phyloP scores from a whole-genome alignment of 2,113 vertebrate species.

The Gorilla gorilla region DNA sequence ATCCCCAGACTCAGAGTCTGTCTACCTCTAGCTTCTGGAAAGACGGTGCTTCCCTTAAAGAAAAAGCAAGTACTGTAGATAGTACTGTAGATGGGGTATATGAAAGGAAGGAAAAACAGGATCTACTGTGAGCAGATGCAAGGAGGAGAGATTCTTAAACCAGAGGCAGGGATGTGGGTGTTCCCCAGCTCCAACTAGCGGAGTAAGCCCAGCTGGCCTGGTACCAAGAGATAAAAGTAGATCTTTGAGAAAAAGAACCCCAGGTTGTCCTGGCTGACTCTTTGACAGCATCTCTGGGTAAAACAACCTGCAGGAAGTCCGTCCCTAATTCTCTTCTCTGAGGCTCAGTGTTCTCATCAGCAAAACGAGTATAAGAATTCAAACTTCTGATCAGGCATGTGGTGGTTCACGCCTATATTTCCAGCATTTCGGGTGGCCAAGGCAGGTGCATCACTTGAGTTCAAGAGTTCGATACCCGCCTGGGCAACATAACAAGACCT shows the following conservation, averaged over 20 bases:
- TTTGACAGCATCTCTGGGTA: not conserved
- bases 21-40: not conserved
- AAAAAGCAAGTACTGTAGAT: not conserved
- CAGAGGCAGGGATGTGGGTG: not conserved
- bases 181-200: not conserved
- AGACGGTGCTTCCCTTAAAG: not conserved
- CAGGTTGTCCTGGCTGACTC: too few relatives aligned
- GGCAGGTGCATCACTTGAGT: too few relatives aligned
- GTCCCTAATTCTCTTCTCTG: not conserved
- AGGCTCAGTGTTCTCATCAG: not conserved
- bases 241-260: not conserved
- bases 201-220: not conserved
- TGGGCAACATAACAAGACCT: too few relatives aligned
- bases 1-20: not conserved
- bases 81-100: not conserved
- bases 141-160: not conserved
- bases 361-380: not conserved
- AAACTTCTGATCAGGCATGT: not conserved
- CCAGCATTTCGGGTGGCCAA: too few relatives aligned
- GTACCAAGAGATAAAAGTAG: not conserved
- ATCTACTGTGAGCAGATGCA: not conserved
- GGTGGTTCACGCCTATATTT: too few relatives aligned
- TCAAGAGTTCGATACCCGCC: too few relatives aligned
- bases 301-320: not conserved
- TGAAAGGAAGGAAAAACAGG: not conserved